Evolutionary conservation across 2,113 vertebrate genomes (phyloP).

Genomic region (Miniopterus natalensis): DNA sequence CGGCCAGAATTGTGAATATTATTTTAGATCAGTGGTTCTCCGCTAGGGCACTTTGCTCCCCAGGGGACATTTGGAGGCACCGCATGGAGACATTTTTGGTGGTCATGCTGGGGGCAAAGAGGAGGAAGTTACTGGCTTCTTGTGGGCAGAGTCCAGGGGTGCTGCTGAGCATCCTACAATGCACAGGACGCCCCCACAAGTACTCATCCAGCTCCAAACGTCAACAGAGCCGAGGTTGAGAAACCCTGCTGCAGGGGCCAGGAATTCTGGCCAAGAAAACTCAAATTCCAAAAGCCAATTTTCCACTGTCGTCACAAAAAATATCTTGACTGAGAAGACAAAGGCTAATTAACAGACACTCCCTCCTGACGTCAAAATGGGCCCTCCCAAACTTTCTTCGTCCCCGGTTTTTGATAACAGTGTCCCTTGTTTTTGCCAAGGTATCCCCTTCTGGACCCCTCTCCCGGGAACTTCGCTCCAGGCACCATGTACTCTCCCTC

Average conservation of each 20-base stretch:
- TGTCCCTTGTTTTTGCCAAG: background rate
- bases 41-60: background rate
- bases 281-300: conserved; percentile 50
- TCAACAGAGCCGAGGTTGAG: background rate
- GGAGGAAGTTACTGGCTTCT: background rate
- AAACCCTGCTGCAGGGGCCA: background rate
- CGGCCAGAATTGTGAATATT: background rate
- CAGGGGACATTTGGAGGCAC: background rate
- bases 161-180: background rate
- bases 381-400: background rate
- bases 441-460: background rate
- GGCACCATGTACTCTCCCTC: too few relatives aligned
- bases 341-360: conserved; percentile 37
- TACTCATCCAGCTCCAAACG: background rate
- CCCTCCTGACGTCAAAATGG: background rate
- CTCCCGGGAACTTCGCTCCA: background rate
- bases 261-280: conserved; percentile 12
- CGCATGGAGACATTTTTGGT: background rate
- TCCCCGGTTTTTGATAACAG: background rate
- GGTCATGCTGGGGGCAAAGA: background rate
- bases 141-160: background rate
- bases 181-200: background rate
- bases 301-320: background rate
- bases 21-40: background rate
- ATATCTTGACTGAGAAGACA: conserved; percentile 36